A percentile compares a stretch with the other conserved stretches of the same genome.
These are phyloP conservation scores for Pollimyrus isidori DNA, from an alignment of 2,113 vertebrate genomes.

Conservation along the genomic window DNA sequence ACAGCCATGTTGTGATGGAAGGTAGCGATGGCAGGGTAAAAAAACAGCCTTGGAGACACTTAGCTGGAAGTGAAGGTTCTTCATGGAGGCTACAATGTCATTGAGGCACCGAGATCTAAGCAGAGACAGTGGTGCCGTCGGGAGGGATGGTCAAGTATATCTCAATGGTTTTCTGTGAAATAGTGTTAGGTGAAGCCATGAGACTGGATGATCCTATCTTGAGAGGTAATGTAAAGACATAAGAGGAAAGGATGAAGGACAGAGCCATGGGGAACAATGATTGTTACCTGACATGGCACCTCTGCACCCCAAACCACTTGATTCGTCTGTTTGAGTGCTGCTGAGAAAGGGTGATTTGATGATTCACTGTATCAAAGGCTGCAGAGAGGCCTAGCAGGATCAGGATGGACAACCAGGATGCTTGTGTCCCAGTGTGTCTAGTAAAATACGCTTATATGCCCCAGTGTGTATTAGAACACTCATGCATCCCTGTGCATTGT, in stretches of 20 bases:
- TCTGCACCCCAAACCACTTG: neutral
- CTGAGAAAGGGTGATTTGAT: neutral
- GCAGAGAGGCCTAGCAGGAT: neutral
- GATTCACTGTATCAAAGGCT: neutral
- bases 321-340: neutral
- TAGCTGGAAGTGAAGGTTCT: neutral
- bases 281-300: neutral
- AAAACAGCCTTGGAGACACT: neutral
- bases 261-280: neutral
- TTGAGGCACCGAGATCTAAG: neutral
- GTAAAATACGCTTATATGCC: neutral
- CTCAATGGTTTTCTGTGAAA: neutral
- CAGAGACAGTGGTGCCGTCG: neutral
- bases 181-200: neutral
- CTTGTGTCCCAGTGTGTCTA: neutral
- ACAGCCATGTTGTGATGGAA: too few relatives aligned
- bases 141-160: neutral
- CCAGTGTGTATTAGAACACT: neutral
- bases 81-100: neutral
- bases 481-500: neutral
- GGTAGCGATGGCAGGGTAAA: too few relatives aligned
- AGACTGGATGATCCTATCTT: neutral
- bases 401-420: neutral
- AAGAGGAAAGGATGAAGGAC: neutral
- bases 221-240: neutral